These are phyloP conservation scores for Phymorhynchus buccinoides DNA, from an alignment of 1,140 invertebrate species.

Conservation along the genomic window DNA sequence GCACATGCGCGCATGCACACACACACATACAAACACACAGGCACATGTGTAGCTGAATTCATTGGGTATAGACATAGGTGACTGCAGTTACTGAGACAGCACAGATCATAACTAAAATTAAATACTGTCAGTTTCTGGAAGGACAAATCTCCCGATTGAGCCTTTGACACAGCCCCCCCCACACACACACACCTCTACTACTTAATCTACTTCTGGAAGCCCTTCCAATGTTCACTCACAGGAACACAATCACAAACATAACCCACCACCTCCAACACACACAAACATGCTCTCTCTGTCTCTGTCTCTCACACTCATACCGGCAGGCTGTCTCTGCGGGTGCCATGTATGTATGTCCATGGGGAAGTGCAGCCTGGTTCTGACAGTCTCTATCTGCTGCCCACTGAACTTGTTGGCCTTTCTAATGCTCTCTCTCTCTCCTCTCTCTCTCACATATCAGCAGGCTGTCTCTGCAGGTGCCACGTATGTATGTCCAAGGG, in stretches of 20 bases:
- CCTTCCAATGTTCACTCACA: background rate
- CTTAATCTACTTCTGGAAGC: too few species aligned
- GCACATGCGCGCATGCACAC: background rate
- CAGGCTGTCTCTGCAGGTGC: constrained; percentile 79
- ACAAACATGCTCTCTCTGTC: too few species aligned
- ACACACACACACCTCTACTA: background rate
- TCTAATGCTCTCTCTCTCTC: constrained; percentile 81
- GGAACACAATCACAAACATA: too few species aligned
- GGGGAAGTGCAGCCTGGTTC: constrained; percentile 88
- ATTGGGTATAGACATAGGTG: constrained; percentile 92
- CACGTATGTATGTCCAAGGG: constrained; percentile 87
- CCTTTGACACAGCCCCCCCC: too few species aligned
- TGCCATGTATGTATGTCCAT: constrained; percentile 86
- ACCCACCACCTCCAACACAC: too few species aligned
- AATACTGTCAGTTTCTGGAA: too few species aligned
- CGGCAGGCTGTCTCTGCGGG: constrained; percentile 74
- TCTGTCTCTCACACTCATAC: constrained; percentile 78
- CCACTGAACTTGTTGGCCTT: constrained; percentile 98
- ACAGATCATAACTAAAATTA: too few species aligned
- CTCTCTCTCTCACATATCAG: constrained; percentile 49
- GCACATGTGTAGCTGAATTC: too few species aligned
- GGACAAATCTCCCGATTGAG: too few species aligned
- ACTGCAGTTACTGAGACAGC: constrained; percentile 80
- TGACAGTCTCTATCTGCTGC: constrained; percentile 92
- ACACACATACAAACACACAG: background rate